Evolutionary conservation across 2,888 invertebrate genomes (phyloP).

Genomic region (Pammene aurita): DNA sequence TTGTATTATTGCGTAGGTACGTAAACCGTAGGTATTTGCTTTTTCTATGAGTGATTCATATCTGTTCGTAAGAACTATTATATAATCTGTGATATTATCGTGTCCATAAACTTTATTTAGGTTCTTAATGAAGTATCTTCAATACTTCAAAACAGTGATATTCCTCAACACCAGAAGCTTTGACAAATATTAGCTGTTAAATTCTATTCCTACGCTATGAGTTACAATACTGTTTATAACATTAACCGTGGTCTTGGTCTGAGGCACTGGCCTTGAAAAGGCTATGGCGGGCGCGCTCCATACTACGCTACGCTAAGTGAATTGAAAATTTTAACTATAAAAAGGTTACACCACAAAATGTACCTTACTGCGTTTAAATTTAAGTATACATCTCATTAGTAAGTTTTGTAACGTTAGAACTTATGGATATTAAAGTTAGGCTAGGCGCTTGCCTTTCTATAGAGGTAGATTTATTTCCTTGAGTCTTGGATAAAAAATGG

Average conservation of each 20-base stretch:
- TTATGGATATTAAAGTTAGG: background rate
- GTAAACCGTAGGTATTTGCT: no score
- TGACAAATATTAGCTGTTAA: no score
- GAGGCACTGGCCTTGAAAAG: slow-evolving; percentile 39
- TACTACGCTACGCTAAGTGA: slow-evolving; percentile 24
- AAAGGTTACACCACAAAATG: slow-evolving; percentile 3
- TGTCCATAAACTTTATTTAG: no score
- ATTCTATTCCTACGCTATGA: background rate
- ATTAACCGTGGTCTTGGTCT: slow-evolving; percentile 20
- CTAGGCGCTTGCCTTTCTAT: slow-evolving; percentile 5
- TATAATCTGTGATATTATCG: no score
- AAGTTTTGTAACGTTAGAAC: slow-evolving; percentile 9
- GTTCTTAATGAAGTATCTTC: no score
- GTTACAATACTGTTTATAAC: slow-evolving; percentile 14
- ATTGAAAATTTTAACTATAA: slow-evolving; percentile 28
- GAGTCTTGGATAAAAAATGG: slow-evolving; percentile 16
- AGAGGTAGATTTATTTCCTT: slow-evolving; percentile 18
- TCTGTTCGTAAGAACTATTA: no score
- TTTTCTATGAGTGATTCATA: no score
- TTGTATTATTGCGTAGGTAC: no score
- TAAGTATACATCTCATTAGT: background rate
- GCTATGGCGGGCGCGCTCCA: slow-evolving; percentile 26
- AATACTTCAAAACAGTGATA: no score
- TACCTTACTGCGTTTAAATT: background rate
- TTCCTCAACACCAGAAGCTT: no score